Conservation (phyloP, 1,140 invertebrate species). For the Trinorchestia longiramus region DNA sequence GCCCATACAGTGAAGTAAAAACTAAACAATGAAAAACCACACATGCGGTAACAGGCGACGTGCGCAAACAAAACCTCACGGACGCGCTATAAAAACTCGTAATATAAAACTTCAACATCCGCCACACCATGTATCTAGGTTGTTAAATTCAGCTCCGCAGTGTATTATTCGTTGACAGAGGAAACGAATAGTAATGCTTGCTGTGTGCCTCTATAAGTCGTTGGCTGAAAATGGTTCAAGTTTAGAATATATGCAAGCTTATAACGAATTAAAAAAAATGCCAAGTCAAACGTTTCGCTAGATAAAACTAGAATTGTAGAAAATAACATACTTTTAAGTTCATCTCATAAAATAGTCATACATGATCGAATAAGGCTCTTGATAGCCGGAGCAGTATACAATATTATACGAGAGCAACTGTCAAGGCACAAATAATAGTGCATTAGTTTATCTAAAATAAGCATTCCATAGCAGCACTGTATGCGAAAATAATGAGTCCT, state of each 20-base stretch:
- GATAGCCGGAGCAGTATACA: background rate
- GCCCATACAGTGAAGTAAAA: background rate
- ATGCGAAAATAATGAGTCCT: too few relatives aligned
- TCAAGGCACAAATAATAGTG: background rate
- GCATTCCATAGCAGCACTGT: too few relatives aligned
- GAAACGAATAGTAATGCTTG: background rate
- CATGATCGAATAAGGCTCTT: background rate
- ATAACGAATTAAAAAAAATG: background rate
- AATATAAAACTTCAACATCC: background rate
- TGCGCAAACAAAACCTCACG: background rate
- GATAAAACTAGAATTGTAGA: background rate
- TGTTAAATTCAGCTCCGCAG: background rate
- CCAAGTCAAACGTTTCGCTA: background rate
- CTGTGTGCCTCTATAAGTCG: background rate
- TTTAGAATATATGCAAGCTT: background rate
- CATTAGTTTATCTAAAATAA: too few relatives aligned
- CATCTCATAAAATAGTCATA: background rate
- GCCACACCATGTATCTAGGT: background rate
- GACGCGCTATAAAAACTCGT: background rate
- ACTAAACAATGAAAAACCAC: background rate
- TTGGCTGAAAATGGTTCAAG: background rate
- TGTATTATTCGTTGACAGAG: background rate
- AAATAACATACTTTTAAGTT: background rate
- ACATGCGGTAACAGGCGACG: background rate
- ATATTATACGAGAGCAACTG: background rate